phyloP scores from a whole-genome alignment of 2,113 vertebrate genomes.

The Condylura cristata region DNA sequence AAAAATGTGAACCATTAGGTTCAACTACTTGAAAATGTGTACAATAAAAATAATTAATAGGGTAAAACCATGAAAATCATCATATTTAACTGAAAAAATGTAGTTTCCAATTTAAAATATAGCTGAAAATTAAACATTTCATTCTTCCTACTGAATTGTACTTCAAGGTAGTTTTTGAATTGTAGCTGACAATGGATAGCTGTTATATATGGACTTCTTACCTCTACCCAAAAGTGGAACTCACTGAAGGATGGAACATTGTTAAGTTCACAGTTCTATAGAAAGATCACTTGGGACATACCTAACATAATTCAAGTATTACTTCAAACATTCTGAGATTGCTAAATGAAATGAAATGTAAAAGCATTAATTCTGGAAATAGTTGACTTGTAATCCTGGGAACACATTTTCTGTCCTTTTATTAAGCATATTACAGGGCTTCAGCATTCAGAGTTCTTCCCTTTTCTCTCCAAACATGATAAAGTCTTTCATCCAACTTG shows the following conservation, averaged over 20 bases:
- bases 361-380: neutral
- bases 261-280: neutral
- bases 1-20: neutral
- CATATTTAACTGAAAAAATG: neutral
- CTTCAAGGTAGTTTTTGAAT: neutral
- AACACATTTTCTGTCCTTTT: neutral
- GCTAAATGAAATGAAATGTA: neutral
- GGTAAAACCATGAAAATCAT: neutral
- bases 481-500: neutral
- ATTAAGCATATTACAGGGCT: neutral
- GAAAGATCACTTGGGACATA: neutral
- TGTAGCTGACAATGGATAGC: neutral
- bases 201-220: neutral
- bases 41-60: neutral
- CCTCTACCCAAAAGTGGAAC: neutral
- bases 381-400: neutral
- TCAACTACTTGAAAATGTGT: neutral
- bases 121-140: slow-evolving; percentile 26
- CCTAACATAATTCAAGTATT: neutral
- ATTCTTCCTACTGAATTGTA: neutral
- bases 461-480: neutral
- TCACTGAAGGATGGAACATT: neutral
- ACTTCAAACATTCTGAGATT: neutral
- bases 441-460: neutral
- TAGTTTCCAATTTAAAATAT: neutral